Percentiles rank a stretch among this genome's conserved stretches.
These are phyloP conservation scores for Brachymystax lenok DNA, from an alignment of 2,797 vertebrate species.

Conservation along the genomic window DNA sequence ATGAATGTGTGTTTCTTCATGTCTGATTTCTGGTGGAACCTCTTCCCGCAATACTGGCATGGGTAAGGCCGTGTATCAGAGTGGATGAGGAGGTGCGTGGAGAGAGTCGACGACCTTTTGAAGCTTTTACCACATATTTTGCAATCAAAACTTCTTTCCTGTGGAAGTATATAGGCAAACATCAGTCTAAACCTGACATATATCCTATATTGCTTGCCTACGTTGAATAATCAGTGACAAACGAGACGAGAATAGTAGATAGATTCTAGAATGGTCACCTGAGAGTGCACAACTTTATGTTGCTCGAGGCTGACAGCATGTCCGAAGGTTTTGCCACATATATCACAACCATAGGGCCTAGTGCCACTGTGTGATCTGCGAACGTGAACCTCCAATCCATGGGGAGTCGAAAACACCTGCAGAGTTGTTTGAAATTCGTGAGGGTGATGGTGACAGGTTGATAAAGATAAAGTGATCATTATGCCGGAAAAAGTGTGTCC, in stretches of 20 bases:
- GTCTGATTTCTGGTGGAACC: slow-evolving; percentile 99
- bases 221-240: neutral
- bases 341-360: slow-evolving; percentile 92
- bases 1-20: slow-evolving; percentile 99
- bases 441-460: neutral
- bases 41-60: slow-evolving; percentile 97
- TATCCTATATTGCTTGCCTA: neutral
- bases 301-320: slow-evolving; percentile 97
- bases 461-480: neutral
- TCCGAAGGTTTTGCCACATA: slow-evolving; percentile 97
- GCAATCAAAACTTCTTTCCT: slow-evolving; percentile 98
- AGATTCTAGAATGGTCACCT: slow-evolving; percentile 72
- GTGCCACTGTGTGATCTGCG: slow-evolving; percentile 96
- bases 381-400: slow-evolving; percentile 95
- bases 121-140: slow-evolving; percentile 98
- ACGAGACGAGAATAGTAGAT: too few relatives aligned
- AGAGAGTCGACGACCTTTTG: slow-evolving; percentile 95
- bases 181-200: neutral
- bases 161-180: slow-evolving; percentile 28
- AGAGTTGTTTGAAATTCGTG: neutral
- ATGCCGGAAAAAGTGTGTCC: neutral
- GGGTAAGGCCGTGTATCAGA: slow-evolving; percentile 97
- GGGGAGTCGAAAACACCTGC: slow-evolving; percentile 97
- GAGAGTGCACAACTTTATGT: slow-evolving; percentile 95
- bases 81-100: slow-evolving; percentile 96